Conservation (phyloP, 2,888 invertebrate species). For the Lasioglossum zephyrum region DNA sequence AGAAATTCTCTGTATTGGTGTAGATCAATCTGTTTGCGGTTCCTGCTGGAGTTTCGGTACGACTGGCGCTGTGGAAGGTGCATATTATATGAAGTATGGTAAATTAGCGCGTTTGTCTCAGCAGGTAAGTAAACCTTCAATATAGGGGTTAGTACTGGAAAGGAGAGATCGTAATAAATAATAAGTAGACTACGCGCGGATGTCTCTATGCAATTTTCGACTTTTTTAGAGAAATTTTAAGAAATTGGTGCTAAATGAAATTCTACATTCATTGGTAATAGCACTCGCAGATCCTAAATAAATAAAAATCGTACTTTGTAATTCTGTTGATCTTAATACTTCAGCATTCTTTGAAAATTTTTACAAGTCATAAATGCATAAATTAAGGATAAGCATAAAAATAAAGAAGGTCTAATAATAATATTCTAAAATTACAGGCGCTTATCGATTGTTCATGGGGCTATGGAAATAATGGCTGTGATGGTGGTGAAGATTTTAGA, state of each 20-base stretch:
- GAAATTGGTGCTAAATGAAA: too few relatives aligned
- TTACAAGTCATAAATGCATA: too few relatives aligned
- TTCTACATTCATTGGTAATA: too few relatives aligned
- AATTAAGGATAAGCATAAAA: too few relatives aligned
- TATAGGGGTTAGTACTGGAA: not conserved
- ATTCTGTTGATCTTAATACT: too few relatives aligned
- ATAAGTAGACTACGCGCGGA: not conserved
- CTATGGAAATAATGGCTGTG: constrained; percentile 98
- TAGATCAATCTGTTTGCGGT: constrained; percentile 98
- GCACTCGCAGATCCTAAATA: too few relatives aligned
- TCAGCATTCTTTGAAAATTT: too few relatives aligned
- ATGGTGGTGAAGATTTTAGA: constrained; percentile 98
- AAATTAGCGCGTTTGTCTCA: constrained; percentile 94
- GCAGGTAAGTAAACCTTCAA: constrained; percentile 85
- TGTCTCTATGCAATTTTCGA: too few relatives aligned
- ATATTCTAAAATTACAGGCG: constrained; percentile 84
- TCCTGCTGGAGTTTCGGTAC: constrained; percentile 99
- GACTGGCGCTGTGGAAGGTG: constrained; percentile 96
- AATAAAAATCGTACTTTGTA: too few relatives aligned
- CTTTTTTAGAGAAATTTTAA: too few relatives aligned
- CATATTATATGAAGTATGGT: constrained; percentile 93
- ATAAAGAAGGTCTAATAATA: not conserved
- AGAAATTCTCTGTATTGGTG: constrained; percentile 1
- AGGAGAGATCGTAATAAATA: not conserved
- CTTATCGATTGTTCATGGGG: constrained; percentile 98